A percentile compares a stretch with the other conserved stretches of the same genome.
phyloP scores from a whole-genome alignment of 2,888 invertebrate genomes.

The Ecliptopera silaceata region DNA sequence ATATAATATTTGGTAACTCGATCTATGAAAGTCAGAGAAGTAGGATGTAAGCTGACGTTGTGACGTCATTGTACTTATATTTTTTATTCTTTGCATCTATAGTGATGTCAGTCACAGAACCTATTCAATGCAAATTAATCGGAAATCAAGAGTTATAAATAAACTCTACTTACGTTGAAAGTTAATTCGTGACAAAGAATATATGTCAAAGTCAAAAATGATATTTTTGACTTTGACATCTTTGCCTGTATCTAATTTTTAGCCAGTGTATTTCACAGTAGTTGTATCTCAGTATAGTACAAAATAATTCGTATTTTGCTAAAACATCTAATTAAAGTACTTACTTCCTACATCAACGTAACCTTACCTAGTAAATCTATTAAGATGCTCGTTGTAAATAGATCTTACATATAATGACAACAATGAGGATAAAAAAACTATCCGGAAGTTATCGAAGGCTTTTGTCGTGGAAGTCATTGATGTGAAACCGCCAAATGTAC shows the following conservation, averaged over 20 bases:
- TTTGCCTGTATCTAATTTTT: no score
- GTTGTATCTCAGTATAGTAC: no score
- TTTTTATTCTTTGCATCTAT: conserved; percentile 2
- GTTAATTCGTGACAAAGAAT: no score
- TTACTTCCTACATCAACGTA: not conserved
- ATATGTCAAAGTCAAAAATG: not conserved
- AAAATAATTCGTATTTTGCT: no score
- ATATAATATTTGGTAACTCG: no score
- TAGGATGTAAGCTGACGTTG: not conserved
- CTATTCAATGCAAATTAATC: conserved; percentile 68
- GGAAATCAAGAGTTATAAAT: conserved; percentile 42
- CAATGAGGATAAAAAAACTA: conserved; percentile 36
- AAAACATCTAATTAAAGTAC: not conserved
- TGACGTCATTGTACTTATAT: not conserved
- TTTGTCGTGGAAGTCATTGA: conserved; percentile 34
- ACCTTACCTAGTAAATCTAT: conserved; percentile 5
- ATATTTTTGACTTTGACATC: not conserved
- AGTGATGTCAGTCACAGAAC: conserved; percentile 42
- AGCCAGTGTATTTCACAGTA: no score
- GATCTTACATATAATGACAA: conserved; percentile 32
- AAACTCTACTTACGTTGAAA: not conserved
- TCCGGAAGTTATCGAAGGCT: conserved; percentile 39
- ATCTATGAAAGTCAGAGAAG: no score
- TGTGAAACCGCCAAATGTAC: conserved; percentile 33
- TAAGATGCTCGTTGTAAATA: conserved; percentile 21